Percentiles rank a stretch among this genome's conserved stretches.
These are phyloP conservation scores for Drosophila neonasuta DNA, from an alignment of 2,888 invertebrate species.

Conservation along the genomic window DNA sequence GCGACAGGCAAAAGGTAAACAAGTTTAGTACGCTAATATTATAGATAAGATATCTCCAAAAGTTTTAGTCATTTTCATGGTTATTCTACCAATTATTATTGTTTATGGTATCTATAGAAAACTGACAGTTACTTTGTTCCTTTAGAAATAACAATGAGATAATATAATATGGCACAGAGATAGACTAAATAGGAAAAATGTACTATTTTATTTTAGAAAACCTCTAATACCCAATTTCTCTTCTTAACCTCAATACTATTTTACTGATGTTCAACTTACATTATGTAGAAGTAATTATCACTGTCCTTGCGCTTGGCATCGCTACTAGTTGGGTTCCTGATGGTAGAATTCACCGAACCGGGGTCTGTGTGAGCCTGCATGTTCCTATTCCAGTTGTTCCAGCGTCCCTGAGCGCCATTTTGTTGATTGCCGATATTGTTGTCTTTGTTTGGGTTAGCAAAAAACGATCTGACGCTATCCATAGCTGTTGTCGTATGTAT, in stretches of 20 bases:
- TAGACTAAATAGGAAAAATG: too few relatives aligned
- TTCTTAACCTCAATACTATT: background rate
- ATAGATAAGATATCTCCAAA: background rate
- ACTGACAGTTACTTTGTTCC: too few relatives aligned
- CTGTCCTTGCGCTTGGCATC: conserved; percentile 78
- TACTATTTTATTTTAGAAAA: too few relatives aligned
- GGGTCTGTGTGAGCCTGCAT: conserved; percentile 51
- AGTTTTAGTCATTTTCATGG: background rate
- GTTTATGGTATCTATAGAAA: background rate
- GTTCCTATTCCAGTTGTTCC: conserved; percentile 61
- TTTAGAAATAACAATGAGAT: too few relatives aligned
- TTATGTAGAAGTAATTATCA: conserved; percentile 81
- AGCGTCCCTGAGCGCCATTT: conserved; percentile 54
- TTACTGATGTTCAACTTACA: conserved; percentile 72
- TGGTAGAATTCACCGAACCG: conserved; percentile 52
- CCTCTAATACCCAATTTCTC: too few relatives aligned
- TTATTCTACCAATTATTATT: background rate
- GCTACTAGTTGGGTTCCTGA: conserved; percentile 58
- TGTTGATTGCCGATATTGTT: conserved; percentile 62
- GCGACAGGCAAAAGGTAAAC: conserved; percentile 13
- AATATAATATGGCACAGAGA: too few relatives aligned
- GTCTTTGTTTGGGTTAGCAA: conserved; percentile 67
- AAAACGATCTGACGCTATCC: conserved; percentile 79
- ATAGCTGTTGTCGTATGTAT: conserved; percentile 41
- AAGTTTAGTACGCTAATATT: conserved; percentile 4